phyloP scores from a whole-genome alignment of 2,797 vertebrate genomes.

The Crossoptilon crossoptilon region DNA sequence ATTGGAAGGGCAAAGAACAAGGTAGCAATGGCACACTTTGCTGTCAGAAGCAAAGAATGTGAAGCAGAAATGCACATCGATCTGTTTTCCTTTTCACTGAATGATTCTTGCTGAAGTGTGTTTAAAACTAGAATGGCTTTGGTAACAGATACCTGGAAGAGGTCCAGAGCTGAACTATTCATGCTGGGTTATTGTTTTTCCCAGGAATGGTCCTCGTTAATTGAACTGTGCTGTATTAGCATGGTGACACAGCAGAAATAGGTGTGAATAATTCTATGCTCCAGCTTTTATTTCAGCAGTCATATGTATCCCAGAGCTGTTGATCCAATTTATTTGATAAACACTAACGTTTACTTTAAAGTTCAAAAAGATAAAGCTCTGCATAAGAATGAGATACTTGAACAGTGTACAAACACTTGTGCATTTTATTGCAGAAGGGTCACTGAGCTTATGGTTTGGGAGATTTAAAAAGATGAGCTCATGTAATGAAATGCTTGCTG shows the following conservation, averaged over 20 bases:
- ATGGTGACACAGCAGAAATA: background rate
- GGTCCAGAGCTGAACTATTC: background rate
- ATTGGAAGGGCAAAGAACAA: background rate
- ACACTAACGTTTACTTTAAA: background rate
- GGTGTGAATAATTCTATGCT: accelerated
- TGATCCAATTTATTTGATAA: background rate
- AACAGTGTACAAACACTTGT: background rate
- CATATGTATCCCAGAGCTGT: background rate
- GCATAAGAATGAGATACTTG: constrained; percentile 11
- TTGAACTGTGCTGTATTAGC: background rate
- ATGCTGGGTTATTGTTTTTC: background rate
- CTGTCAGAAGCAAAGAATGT: background rate
- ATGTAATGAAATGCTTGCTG: background rate
- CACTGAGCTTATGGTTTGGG: background rate
- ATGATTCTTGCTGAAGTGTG: background rate
- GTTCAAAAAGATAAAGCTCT: constrained; percentile 12
- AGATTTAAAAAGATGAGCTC: background rate
- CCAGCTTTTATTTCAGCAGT: background rate
- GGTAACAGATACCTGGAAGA: background rate
- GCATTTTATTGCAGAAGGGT: background rate
- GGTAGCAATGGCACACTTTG: accelerated
- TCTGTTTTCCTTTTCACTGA: background rate
- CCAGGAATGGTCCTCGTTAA: background rate
- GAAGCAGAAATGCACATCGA: background rate
- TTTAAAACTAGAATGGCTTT: background rate